Evolutionary conservation across 2,113 vertebrate genomes (phyloP), one percentile per base, ranked within the genome.

Genomic region (Actenoides hombroni): DNA sequence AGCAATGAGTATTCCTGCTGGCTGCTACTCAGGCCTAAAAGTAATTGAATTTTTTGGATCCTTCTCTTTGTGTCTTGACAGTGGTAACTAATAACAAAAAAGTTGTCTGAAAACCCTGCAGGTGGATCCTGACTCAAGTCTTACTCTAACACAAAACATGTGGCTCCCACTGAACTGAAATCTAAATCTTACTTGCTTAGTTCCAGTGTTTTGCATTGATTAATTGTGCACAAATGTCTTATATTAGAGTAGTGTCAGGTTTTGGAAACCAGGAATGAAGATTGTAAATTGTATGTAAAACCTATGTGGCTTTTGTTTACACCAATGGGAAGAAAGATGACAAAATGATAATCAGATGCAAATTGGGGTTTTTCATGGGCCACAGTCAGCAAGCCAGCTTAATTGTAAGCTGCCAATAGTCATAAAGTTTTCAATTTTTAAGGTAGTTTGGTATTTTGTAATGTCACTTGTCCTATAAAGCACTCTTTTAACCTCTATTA

Each of bases 21-120:
- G 83, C 92, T 94, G 68, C 86, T 89, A 40, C 48, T 51, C 92
- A 92, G 89, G 26, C 78, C 44, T 76, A 9, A 48, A 87, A 94
- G 94, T 69, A 93, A 65, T 83, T 69, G 81, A 51, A 40, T 51
- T 89, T 92, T 92, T 95, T 95, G 39, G 44, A 92, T 79, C n/a
- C 44, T 85, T 92, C 37, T 78, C 33, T 60, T 88, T 94, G 42
- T 81, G 35, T 97, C 84, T 95, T 94, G 86, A 96, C 89, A 82
- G 61, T 84, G 86, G 94, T 95, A 92, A 95, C 91, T 85, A 92
- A 94, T 82, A 95, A 97, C 79, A 93, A 90, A 42, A 80, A 40
- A 87, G 28, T 18, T 37, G 53, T 88, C 60, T 92, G 53, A 71
- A 82, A 87, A 54, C 6, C 5, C 63, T 84, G 49, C 33, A 53